These are phyloP conservation scores for Cygnus buccinator DNA, from an alignment of 2,113 vertebrate species.

Conservation along the genomic window DNA sequence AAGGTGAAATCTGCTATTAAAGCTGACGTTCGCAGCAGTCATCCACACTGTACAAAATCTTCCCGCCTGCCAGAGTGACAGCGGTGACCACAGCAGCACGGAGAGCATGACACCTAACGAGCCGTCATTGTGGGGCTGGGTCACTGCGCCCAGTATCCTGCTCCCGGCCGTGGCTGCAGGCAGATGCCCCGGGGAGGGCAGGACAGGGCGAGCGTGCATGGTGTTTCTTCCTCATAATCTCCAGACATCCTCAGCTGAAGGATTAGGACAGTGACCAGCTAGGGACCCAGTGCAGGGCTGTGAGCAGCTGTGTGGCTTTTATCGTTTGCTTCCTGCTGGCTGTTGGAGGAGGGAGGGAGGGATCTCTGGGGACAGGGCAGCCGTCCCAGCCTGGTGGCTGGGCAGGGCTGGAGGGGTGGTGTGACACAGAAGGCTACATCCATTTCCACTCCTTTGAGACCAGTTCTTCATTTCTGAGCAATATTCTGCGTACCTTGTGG, in stretches of 20 bases:
- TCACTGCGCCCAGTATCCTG: not conserved
- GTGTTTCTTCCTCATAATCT: not conserved
- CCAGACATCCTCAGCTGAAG: not conserved
- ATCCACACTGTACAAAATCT: not conserved
- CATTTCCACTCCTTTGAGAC: not conserved
- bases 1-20: not conserved
- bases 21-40: not conserved
- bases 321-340: not conserved
- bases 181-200: not conserved
- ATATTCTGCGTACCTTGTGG: fast-evolving
- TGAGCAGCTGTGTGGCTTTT: not conserved
- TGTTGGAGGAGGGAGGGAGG: not conserved
- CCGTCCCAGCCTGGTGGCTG: not conserved
- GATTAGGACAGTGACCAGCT: not conserved
- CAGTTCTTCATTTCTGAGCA: not conserved
- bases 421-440: not conserved
- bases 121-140: not conserved
- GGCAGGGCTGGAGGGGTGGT: not conserved
- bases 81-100: fast-evolving
- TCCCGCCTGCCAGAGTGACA: not conserved
- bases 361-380: not conserved
- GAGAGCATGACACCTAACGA: fast-evolving
- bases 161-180: fast-evolving
- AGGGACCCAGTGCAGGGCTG: not conserved
- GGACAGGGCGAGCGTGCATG: not conserved